phyloP scores from a whole-genome alignment of 2,113 vertebrate genomes.

The Synchiropus splendidus region DNA sequence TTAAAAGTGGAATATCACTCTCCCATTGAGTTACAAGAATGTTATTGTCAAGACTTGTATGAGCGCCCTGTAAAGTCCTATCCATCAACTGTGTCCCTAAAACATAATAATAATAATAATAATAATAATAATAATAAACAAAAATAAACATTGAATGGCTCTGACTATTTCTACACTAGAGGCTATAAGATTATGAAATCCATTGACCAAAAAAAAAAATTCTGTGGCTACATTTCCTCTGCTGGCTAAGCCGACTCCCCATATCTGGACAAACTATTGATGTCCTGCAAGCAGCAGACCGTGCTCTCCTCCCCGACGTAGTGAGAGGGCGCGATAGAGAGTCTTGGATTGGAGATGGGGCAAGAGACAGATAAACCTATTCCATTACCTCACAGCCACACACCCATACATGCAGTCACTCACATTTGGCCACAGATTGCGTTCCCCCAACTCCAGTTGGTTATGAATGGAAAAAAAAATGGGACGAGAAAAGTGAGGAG shows the following conservation, averaged over 20 bases:
- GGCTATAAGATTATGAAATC: slow-evolving; percentile 27
- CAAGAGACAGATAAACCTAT: slow-evolving; percentile 44
- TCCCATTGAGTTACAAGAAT: too few species aligned
- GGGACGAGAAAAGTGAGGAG: slow-evolving; percentile 32
- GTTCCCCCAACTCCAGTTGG: slow-evolving; percentile 19
- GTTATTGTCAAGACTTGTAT: too few species aligned
- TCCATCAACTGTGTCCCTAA: too few species aligned
- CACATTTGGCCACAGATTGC: slow-evolving; percentile 14
- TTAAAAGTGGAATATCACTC: too few species aligned
- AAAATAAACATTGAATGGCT: slow-evolving; percentile 9
- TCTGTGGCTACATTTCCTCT: slow-evolving; percentile 48
- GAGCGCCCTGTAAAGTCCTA: too few species aligned
- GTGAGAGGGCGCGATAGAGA: slow-evolving; percentile 35
- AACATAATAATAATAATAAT: too few species aligned
- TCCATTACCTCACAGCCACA: slow-evolving; percentile 42
- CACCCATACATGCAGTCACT: slow-evolving; percentile 1
- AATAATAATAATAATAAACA: slow-evolving; percentile 17
- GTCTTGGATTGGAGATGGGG: slow-evolving; percentile 28
- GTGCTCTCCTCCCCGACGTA: slow-evolving; percentile 38
- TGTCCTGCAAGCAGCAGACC: slow-evolving; percentile 42
- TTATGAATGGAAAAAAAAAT: slow-evolving; percentile 14
- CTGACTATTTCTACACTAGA: slow-evolving; percentile 10
- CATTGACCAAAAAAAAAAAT: slow-evolving; percentile 14
- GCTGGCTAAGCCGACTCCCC: slow-evolving; percentile 46
- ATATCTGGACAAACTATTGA: slow-evolving; percentile 64